Conservation (phyloP, 2,888 invertebrate species). For the Eilema griseolum region DNA sequence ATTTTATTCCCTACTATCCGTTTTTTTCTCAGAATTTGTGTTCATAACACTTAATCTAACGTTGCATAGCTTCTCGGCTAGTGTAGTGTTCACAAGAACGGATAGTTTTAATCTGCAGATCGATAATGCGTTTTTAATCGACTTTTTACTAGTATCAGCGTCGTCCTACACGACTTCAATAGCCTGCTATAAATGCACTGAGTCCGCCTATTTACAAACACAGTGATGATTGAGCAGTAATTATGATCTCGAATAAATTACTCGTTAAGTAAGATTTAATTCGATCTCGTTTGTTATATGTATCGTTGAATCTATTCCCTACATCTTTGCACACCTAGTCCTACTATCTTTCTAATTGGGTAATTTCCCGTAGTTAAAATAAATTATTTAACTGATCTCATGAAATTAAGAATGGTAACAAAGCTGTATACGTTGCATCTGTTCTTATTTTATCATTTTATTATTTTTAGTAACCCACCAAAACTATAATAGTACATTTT, state of each 20-base stretch:
- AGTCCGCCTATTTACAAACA: conserved; percentile 28
- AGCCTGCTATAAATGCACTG: conserved; percentile 32
- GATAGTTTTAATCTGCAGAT: conserved; percentile 50
- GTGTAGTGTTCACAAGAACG: conserved; percentile 19
- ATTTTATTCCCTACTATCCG: not conserved
- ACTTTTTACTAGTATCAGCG: conserved; percentile 47
- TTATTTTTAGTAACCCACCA: no score
- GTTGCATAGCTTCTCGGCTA: not conserved
- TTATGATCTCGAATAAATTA: conserved; percentile 31
- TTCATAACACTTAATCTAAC: not conserved
- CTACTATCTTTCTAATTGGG: no score
- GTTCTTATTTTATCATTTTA: no score
- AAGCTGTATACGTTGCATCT: no score
- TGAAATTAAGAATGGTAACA: no score
- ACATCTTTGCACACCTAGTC: no score
- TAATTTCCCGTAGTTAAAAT: no score
- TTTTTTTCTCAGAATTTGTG: not conserved
- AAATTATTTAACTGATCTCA: no score
- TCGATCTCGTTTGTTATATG: not conserved
- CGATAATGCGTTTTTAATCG: conserved; percentile 65
- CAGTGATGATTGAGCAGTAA: conserved; percentile 25
- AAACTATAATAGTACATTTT: no score
- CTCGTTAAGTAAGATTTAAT: conserved; percentile 47
- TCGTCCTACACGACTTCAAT: conserved; percentile 1
- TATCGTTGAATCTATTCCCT: not conserved